Base-by-base conservation (phyloP, 2,113 vertebrate genomes). In the Romanogobio albipinnatus region DNA sequence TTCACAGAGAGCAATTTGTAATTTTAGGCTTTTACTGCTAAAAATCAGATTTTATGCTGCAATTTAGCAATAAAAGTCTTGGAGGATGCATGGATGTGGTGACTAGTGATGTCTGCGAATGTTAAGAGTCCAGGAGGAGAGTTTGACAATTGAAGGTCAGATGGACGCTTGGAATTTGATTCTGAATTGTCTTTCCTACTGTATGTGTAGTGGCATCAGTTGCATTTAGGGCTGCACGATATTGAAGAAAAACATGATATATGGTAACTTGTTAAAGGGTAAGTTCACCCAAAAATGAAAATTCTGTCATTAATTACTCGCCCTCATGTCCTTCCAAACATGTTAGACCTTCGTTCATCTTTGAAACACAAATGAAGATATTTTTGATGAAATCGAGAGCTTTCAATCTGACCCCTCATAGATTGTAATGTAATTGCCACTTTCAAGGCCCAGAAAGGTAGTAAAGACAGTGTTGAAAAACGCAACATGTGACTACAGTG, bases 131-230 rank as follows among this genome's bases (percentile, higher is more conserved):
- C 71, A 77, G 22, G 43, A 66, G 29, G 66, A 33, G 49, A 61
- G 68, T 87, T 71, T 45, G 53, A 77, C 19, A 84, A 76, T 17
- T 76, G 83, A 87, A 87, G 86, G 68, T 79, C 85, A 61, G 22
- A 66, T 66, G 24, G 29, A 76, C 1, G 15, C 26, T 64, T 64
- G 26, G 45, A 39, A 36, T 51, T 22, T 9, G 58, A 74, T 43
- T 53, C n/a, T 73, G 45, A 83, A 71, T 7, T 51, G 49, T 84
- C 13, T 62, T 85, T 45, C 15, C 43, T 59, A 19, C 53, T 19
- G 17, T 8, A 10, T 47, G 51, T n/a, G 39, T 49, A 68, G 22
- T 64, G 64, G 29, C 45, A 49, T 85, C 70, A 78, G 76, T 36
- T 5, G 58, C 70, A n/a, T 84, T 5, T 39, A 84, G 66, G 75